Evolutionary conservation across 2,113 vertebrate species (phyloP).

Genomic region (Coptodon bakossiorum): DNA sequence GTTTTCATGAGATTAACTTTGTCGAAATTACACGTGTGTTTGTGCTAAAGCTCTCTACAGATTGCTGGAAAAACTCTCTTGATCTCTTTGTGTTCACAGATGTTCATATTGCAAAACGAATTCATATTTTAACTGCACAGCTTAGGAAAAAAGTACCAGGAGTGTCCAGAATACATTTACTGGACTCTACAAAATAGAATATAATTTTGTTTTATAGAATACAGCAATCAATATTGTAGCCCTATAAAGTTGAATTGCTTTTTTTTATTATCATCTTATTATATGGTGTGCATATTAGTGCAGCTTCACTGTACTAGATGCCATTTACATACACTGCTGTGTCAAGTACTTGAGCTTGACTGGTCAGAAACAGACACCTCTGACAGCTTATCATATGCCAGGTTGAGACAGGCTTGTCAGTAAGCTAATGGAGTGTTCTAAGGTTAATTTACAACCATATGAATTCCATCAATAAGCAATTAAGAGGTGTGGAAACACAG

Average conservation of each 20-base stretch:
- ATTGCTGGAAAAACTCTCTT: background rate
- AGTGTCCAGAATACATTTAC: background rate
- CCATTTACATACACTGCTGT: background rate
- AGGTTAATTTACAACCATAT: slow-evolving; percentile 70
- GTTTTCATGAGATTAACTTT: background rate
- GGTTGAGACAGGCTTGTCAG: slow-evolving; percentile 53
- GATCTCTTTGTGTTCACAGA: background rate
- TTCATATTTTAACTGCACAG: background rate
- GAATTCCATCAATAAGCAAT: slow-evolving; percentile 75
- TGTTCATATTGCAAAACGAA: background rate
- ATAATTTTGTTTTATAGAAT: background rate
- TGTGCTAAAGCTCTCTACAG: background rate
- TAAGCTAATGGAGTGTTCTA: slow-evolving; percentile 62
- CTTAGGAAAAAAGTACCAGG: background rate
- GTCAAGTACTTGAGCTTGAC: background rate
- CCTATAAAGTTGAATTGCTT: background rate
- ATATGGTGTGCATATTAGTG: background rate
- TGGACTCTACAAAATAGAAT: background rate
- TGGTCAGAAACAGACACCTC: slow-evolving; percentile 40
- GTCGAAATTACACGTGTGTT: background rate
- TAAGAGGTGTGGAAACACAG: slow-evolving; percentile 62
- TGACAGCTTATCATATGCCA: slow-evolving; percentile 61
- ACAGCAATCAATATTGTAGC: background rate
- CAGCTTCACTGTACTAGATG: background rate
- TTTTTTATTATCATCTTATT: background rate